These are phyloP conservation scores for Epistrophe grossulariae DNA, from an alignment of 2,888 invertebrate species.

Conservation along the genomic window DNA sequence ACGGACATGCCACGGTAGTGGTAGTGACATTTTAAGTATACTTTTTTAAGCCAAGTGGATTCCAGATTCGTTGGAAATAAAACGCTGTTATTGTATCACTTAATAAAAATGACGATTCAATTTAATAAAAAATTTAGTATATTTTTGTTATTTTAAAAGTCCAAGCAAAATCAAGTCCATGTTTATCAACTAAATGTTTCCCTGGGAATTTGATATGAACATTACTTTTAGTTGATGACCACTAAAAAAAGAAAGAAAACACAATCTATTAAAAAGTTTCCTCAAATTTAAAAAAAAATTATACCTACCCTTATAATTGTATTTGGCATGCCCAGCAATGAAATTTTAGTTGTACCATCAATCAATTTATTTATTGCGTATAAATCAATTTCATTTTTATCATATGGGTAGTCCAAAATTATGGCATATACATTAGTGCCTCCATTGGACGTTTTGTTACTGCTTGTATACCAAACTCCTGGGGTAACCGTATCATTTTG, in stretches of 20 bases:
- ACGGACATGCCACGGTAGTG: too few species aligned
- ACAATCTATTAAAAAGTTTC: constrained; percentile 76
- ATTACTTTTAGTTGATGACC: constrained; percentile 77
- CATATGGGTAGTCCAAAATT: constrained; percentile 88
- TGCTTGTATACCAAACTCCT: constrained; percentile 90
- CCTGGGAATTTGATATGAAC: constrained; percentile 81
- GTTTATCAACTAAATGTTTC: constrained; percentile 81
- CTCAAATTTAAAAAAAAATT: constrained; percentile 58
- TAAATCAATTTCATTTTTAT: constrained; percentile 85
- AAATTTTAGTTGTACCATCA: constrained; percentile 81
- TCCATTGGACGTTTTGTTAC: constrained; percentile 78
- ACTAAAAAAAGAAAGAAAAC: constrained; percentile 77
- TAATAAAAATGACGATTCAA: not conserved
- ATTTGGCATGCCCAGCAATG: constrained; percentile 85
- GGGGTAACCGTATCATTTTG: constrained; percentile 92
- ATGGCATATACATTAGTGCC: constrained; percentile 87
- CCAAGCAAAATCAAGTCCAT: constrained; percentile 82
- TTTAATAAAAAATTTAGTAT: not conserved
- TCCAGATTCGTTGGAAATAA: too few species aligned
- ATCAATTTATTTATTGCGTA: constrained; percentile 82
- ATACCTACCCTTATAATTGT: constrained; percentile 77
- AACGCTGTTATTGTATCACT: too few species aligned
- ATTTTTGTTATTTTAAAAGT: constrained; percentile 80
- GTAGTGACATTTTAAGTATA: too few species aligned
- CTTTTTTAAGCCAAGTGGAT: too few species aligned